A percentile compares a stretch with the other conserved stretches of the same genome.
Evolutionary conservation across 2,113 vertebrate genomes (phyloP).

Genomic region (Microcebus jonahi): DNA sequence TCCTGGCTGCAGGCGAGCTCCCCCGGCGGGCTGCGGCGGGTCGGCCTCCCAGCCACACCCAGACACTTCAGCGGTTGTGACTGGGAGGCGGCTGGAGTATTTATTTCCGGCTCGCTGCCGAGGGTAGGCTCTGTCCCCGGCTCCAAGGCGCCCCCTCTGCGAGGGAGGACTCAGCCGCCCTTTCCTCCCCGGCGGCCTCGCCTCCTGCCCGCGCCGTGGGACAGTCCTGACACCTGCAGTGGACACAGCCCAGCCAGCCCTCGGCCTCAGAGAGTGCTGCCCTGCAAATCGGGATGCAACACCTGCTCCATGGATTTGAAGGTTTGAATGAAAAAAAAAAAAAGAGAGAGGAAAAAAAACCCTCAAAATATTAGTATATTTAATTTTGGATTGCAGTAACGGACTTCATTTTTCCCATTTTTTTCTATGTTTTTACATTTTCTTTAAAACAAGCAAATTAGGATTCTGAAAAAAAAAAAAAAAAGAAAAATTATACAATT

Average conservation of each 20-base stretch:
- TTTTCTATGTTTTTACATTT: neutral
- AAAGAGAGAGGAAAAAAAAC: neutral
- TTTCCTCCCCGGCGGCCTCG: neutral
- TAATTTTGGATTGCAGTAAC: neutral
- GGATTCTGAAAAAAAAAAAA: neutral
- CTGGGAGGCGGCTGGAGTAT: neutral
- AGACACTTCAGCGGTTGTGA: neutral
- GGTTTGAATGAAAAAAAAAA: neutral
- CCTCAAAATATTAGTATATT: neutral
- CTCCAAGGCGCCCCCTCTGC: neutral
- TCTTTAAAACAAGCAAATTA: neutral
- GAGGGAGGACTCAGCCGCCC: neutral
- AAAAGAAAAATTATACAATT: slow-evolving; percentile 2
- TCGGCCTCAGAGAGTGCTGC: neutral
- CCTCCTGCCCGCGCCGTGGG: too few relatives aligned
- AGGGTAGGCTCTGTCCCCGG: neutral
- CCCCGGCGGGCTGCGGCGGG: neutral
- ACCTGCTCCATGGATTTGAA: neutral
- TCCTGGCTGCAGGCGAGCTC: neutral
- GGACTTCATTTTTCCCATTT: neutral
- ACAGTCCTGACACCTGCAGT: neutral
- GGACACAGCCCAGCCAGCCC: neutral
- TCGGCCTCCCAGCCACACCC: neutral
- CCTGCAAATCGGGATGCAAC: neutral
- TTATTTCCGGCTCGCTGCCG: neutral